Conservation (phyloP, 1,140 invertebrate species). For the Heliothis virescens region DNA sequence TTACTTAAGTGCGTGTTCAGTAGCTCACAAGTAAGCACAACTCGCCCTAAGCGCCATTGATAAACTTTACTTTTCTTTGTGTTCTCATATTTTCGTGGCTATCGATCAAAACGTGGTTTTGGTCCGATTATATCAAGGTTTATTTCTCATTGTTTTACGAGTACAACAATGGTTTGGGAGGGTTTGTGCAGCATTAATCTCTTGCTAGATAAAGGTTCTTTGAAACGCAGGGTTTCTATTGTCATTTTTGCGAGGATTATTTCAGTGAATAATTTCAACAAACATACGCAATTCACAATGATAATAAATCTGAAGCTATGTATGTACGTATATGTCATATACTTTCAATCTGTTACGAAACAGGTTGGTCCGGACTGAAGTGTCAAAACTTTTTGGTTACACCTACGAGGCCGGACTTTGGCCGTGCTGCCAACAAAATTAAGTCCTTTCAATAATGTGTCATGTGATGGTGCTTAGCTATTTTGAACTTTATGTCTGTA, state of each 20-base stretch:
- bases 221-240: neutral
- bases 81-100: neutral
- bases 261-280: no score
- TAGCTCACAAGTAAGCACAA: conserved; percentile 53
- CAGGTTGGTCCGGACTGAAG: neutral
- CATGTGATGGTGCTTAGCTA: neutral
- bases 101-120: neutral
- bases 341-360: neutral
- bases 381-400: conserved; percentile 6
- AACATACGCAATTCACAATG: no score
- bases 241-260: no score
- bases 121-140: neutral
- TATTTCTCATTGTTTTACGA: neutral
- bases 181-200: no score
- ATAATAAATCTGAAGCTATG: no score
- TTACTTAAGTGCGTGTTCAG: conserved; percentile 74
- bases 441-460: conserved; percentile 5
- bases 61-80: conserved; percentile 13
- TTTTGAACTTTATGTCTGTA: neutral
- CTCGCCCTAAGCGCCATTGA: conserved; percentile 3
- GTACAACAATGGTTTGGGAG: no score
- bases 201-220: neutral
- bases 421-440: conserved; percentile 15
- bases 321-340: no score
- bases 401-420: conserved; percentile 1